phyloP scores from a whole-genome alignment of 2,888 invertebrate genomes.

The Drosophila anomelani region DNA sequence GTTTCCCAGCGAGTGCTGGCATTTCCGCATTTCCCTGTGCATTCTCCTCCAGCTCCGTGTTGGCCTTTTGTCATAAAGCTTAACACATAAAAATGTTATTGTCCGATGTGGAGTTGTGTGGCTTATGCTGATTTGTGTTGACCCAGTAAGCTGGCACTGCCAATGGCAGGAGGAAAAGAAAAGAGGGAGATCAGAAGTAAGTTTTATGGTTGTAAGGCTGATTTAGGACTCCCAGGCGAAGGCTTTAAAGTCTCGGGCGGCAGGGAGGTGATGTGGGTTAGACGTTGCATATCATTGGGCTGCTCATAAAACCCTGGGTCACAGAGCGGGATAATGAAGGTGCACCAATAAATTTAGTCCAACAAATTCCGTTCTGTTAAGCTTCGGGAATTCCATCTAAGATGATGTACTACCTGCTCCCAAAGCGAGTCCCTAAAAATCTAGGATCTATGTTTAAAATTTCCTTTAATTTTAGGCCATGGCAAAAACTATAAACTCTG shows the following conservation, averaged over 20 bases:
- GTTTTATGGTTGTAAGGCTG: constrained; percentile 59
- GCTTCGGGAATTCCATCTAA: constrained; percentile 9
- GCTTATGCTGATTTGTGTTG: constrained; percentile 79
- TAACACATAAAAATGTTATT: constrained; percentile 80
- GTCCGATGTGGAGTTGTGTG: constrained; percentile 76
- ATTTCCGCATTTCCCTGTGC: constrained; percentile 23
- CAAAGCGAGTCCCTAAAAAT: not conserved
- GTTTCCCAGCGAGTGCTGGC: constrained; percentile 3
- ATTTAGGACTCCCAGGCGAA: constrained; percentile 57
- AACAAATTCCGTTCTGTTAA: constrained; percentile 20
- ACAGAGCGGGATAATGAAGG: not conserved
- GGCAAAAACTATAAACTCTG: not conserved
- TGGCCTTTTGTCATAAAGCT: constrained; percentile 78
- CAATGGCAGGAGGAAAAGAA: constrained; percentile 5
- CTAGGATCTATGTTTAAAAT: not conserved
- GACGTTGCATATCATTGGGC: constrained; percentile 28
- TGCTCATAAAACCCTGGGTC: constrained; percentile 18
- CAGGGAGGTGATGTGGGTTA: constrained; percentile 10
- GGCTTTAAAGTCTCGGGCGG: constrained; percentile 34
- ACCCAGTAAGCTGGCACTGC: constrained; percentile 62
- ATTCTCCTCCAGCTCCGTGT: constrained; percentile 15
- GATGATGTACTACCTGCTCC: not conserved
- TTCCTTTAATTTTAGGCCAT: not conserved
- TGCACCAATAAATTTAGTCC: constrained; percentile 16
- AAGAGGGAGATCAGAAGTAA: constrained; percentile 29